Evolutionary conservation across 2,797 vertebrate genomes (phyloP).

Genomic region (Triplophysa bombifrons): DNA sequence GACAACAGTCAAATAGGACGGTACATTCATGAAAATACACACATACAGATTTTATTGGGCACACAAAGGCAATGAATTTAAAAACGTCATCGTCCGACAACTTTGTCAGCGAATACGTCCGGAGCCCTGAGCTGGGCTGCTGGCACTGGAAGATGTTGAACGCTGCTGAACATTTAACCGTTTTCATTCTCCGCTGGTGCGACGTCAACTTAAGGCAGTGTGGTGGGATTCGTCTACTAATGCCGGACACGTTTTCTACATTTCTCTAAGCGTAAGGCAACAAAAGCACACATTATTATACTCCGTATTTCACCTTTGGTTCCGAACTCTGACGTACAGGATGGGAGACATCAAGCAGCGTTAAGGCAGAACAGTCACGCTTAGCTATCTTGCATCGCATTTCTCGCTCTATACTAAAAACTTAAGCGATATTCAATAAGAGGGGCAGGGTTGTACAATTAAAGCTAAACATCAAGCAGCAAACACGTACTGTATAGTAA

Average conservation of each 20-base stretch:
- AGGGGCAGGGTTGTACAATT: background rate
- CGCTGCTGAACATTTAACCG: background rate
- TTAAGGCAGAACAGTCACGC: constrained; percentile 62
- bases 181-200: constrained; percentile 41
- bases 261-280: constrained; percentile 56
- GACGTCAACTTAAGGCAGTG: constrained; percentile 61
- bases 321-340: constrained; percentile 52
- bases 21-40: constrained; percentile 24
- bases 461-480: constrained; percentile 42
- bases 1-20: constrained; percentile 10
- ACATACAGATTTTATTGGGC: background rate
- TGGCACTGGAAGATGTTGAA: constrained; percentile 17
- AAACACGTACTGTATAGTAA: constrained; percentile 22
- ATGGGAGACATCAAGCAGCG: constrained; percentile 43
- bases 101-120: background rate
- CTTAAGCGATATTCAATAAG: constrained; percentile 1
- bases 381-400: constrained; percentile 28
- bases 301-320: constrained; percentile 53
- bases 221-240: constrained; percentile 49
- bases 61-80: background rate
- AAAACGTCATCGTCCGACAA: background rate
- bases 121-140: constrained; percentile 41
- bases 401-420: constrained; percentile 29
- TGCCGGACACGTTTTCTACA: constrained; percentile 10
- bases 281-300: constrained; percentile 48